Evolutionary conservation across 2,888 invertebrate genomes (phyloP).

Genomic region (Petrolisthes manimaculis): DNA sequence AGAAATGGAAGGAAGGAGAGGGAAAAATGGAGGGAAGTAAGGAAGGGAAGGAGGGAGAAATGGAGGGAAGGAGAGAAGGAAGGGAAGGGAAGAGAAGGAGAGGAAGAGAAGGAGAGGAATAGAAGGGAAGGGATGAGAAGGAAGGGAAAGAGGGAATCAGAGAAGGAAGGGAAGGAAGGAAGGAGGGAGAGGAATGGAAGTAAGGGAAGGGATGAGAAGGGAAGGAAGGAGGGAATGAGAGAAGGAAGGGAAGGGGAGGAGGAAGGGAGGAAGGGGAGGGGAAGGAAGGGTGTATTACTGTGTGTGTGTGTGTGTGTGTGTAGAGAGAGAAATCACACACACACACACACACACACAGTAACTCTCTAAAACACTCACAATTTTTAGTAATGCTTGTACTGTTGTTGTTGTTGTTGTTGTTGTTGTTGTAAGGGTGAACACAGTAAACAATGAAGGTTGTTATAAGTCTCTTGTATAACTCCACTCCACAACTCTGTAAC

Average conservation of each 20-base stretch:
- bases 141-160: background rate
- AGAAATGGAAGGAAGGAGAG: background rate
- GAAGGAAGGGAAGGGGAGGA: background rate
- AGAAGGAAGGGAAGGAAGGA: background rate
- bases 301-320: too few species aligned
- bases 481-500: too few species aligned
- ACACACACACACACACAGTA: too few species aligned
- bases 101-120: background rate
- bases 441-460: too few species aligned
- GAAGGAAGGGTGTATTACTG: background rate
- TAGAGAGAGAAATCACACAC: too few species aligned
- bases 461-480: too few species aligned
- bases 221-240: slow-evolving; percentile 11
- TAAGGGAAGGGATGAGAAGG: background rate
- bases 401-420: too few species aligned
- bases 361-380: too few species aligned
- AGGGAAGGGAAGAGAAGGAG: background rate
- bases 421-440: too few species aligned
- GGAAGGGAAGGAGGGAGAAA: background rate
- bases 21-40: background rate
- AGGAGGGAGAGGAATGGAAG: background rate
- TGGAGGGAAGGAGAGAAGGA: background rate
- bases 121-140: background rate
- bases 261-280: background rate
- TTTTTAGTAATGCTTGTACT: too few species aligned